phyloP scores from a whole-genome alignment of 2,797 vertebrate species.

The Balearica regulorum region DNA sequence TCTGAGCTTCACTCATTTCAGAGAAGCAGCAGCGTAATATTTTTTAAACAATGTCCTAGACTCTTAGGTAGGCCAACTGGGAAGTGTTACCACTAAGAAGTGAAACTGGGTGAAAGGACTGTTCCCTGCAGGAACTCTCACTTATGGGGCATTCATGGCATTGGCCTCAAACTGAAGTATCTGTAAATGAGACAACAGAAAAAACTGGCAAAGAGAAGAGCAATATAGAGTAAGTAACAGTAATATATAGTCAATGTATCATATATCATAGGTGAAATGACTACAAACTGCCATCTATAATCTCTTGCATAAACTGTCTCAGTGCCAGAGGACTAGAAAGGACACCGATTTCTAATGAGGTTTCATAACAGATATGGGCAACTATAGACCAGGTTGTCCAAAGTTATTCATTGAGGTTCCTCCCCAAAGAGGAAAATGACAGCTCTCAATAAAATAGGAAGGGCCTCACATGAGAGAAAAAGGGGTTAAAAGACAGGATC shows the following conservation, averaged over 20 bases:
- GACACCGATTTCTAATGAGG: not conserved
- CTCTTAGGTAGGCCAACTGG: accelerated
- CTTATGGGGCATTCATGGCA: not conserved
- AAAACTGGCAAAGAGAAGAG: not conserved
- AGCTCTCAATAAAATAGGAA: not conserved
- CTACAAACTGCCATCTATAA: not conserved
- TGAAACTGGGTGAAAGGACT: not conserved
- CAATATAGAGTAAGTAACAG: not conserved
- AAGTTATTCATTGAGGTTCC: not conserved
- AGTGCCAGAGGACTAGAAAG: constrained; percentile 13
- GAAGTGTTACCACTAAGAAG: not conserved
- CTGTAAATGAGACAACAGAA: not conserved
- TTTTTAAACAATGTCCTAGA: not conserved
- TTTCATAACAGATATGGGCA: not conserved
- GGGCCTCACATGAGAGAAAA: not conserved
- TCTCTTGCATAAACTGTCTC: not conserved
- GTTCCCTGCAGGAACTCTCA: not conserved
- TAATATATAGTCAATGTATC: not conserved
- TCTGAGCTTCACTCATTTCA: not conserved
- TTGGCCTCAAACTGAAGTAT: not conserved
- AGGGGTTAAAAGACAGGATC: not conserved
- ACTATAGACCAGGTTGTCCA: not conserved
- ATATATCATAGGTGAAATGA: not conserved
- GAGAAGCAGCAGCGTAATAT: not conserved
- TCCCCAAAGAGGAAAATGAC: not conserved